Base-by-base conservation (phyloP, 35 echinoderm and acorn worm genomes). In the Apostichopus japonicus region DNA sequence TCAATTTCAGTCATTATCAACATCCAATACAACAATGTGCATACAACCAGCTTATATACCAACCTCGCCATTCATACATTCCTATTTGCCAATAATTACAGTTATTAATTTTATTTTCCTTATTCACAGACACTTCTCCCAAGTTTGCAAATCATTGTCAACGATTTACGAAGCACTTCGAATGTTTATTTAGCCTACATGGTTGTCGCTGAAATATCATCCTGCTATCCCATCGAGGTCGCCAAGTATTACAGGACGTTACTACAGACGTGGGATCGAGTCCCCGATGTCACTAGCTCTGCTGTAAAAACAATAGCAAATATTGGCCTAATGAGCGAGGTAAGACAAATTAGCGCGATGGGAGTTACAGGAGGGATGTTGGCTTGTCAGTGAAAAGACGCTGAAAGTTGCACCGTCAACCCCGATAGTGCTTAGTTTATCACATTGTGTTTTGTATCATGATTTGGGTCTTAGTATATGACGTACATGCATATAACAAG, bases 311-410 rank as follows among this genome's bases (percentile, higher is more conserved):
- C 90, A 13, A 86, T 95, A 19, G 94, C 94, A 1, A 97, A 86
- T 84, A 94, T 97, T 25, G 96, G 96, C 2, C 54, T 70, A 53
- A 91, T 92, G 56, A 90, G 86, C 10, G 55, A 97, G 96, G 96
- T 95, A 91, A 72, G 95, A 57, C 19, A 23, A 71, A 67, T 6
- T 8, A 65, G 10, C 5, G 6, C 63, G 11, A 0, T 67, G 63
- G 9, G 63, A 67, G 4, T 24, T 80, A 27, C 13, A 80, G 78
- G 13, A 80, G 23, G 22, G 14, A 24, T 80, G 4, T 80, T 80
- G 78, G 22, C 78, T 80, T 53, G 10, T 80, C 78, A 80, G 78
- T 27, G 78, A 80, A 21, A 44, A 44, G 2, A 44, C 33, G 33
- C 33, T 4, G 33, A 44, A 44, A 44, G 3, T 44, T 44, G 33